Evolutionary conservation across 1,140 invertebrate genomes (phyloP), one percentile per base, ranked within the genome.

Genomic region (Pantala flavescens): DNA sequence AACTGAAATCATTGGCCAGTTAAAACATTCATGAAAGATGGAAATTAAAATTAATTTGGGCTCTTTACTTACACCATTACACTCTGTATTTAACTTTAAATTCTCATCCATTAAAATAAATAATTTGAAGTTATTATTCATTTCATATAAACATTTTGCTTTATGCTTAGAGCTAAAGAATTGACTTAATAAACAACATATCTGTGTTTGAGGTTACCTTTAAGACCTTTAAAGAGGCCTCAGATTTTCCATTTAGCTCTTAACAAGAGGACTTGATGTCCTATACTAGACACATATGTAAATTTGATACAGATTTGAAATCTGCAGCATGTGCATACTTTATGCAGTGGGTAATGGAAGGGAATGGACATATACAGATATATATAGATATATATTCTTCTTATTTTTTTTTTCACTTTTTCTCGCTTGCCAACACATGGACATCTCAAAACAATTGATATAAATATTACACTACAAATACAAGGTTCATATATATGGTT

Each of bases 81-180:
- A 63, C n/a, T 16, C 49, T 63, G 1, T 21, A 63, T 63, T 19
- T 63, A 3, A 7, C 49, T 63, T 63, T 16, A 63, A 63, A 63
- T 63, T 63, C 49, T 63, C n/a, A 63, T 63, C 49, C 49, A 63
- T 63, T 63, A 63, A 63, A 63, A 63, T 63, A 63, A 63, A 63
- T 63, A 63, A 63, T 63, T 63, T 63, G n/a, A 21, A 63, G n/a
- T 63, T 63, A 63, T 63, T 63, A 19, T 63, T 63, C 49, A 63
- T 3, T 63, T 63, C n/a, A 21, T 63, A 63, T 63, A 63, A 63
- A 63, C n/a, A 63, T 21, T 63, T 63, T 63, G 49, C 49, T 63
- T 63, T 63, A 63, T 63, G n/a, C 49, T 63, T 63, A 63, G 49
- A 63, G 16, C 49, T 63, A 63, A 63, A 63, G 49, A 63, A 63